These are phyloP conservation scores for Caenorhabditis sulstoni DNA, from an alignment of 2,888 invertebrate genomes.

Conservation along the genomic window DNA sequence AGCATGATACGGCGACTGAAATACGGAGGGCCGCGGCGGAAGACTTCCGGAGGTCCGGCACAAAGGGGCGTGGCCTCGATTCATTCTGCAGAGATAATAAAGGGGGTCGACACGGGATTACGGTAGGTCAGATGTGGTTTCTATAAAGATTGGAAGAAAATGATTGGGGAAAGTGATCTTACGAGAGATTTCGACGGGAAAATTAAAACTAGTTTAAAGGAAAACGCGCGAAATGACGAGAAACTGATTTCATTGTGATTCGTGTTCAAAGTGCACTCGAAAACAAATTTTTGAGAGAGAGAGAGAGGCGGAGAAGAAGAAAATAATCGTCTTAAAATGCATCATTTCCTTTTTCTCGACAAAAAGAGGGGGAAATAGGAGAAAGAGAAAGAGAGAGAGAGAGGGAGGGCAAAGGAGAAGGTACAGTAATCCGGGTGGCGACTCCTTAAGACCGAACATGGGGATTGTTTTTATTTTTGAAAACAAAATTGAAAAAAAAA, in stretches of 20 bases:
- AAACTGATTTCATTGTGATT: neutral
- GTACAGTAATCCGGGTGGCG: constrained; percentile 1
- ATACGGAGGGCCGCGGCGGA: constrained; percentile 5
- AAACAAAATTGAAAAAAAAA: too few species aligned
- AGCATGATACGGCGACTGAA: too few species aligned
- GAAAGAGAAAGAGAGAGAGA: too few species aligned
- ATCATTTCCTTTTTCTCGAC: constrained; percentile 24
- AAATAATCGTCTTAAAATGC: constrained; percentile 32
- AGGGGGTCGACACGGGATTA: too few species aligned
- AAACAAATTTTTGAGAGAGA: too few species aligned
- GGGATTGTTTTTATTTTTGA: too few species aligned
- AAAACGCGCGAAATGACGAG: too few species aligned
- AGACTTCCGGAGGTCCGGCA: constrained; percentile 36
- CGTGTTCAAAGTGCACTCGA: constrained; percentile 19
- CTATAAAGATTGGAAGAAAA: neutral
- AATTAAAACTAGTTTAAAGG: too few species aligned
- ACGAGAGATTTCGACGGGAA: too few species aligned
- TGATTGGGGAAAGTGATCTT: neutral
- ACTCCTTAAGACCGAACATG: too few species aligned
- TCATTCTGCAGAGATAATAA: constrained; percentile 29
- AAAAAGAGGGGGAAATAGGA: neutral
- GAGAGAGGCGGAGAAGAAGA: constrained; percentile 15
- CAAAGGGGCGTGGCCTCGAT: constrained; percentile 54
- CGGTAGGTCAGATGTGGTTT: too few species aligned
- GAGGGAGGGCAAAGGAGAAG: neutral